Conservation (phyloP, 2,113 vertebrate genomes). For the Neodon shergylaensis region DNA sequence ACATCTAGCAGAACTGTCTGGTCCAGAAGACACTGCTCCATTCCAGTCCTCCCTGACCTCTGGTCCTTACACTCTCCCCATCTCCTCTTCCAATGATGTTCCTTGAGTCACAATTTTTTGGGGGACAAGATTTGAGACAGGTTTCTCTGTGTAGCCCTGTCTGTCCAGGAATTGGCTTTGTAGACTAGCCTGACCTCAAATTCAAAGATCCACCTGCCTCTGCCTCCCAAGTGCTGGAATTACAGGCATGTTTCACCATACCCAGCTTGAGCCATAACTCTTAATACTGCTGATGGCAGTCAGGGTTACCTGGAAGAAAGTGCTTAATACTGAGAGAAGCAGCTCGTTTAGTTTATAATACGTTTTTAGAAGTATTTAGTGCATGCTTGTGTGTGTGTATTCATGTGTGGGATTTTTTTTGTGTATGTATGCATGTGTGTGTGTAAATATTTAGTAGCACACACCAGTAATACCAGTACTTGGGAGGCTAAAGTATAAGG, state of each 20-base stretch:
- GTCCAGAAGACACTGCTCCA: background rate
- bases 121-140: background rate
- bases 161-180: background rate
- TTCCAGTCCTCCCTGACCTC: background rate
- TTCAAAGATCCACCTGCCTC: background rate
- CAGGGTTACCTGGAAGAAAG: background rate
- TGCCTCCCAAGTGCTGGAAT: background rate
- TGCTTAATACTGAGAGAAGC: background rate
- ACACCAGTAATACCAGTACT: background rate
- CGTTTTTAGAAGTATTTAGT: background rate
- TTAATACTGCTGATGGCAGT: background rate
- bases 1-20: background rate
- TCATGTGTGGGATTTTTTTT: background rate
- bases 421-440: background rate
- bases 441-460: background rate
- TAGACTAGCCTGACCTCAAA: background rate
- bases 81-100: background rate
- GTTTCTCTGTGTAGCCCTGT: background rate
- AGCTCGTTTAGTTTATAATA: background rate
- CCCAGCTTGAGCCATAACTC: background rate
- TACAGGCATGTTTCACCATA: background rate
- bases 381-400: background rate
- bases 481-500: background rate
- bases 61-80: background rate
- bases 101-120: background rate